These are phyloP conservation scores for Hemibagrus wyckioides DNA, from an alignment of 2,113 vertebrate genomes.

Conservation along the genomic window DNA sequence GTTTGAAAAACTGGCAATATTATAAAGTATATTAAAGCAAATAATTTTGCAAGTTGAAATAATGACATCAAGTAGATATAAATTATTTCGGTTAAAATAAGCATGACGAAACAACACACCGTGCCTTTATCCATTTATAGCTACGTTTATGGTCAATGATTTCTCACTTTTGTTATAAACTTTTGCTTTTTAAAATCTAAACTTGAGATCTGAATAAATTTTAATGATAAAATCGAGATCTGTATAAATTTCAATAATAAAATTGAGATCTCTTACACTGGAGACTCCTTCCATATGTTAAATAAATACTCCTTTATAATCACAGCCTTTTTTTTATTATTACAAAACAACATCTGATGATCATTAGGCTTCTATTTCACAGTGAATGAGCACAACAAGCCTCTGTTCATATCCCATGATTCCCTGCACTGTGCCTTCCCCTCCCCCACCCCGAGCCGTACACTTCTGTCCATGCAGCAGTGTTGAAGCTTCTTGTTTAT, in stretches of 20 bases:
- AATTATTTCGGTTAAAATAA: neutral
- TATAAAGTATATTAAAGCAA: neutral
- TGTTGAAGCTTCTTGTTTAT: slow-evolving; percentile 1
- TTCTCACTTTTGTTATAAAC: neutral
- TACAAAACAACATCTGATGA: neutral
- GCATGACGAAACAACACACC: neutral
- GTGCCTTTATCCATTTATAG: neutral
- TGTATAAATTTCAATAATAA: too few relatives aligned
- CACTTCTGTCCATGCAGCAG: slow-evolving; percentile 48
- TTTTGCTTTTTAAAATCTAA: too few relatives aligned
- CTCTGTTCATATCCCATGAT: slow-evolving; percentile 16
- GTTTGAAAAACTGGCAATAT: neutral
- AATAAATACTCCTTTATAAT: neutral
- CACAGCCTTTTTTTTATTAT: neutral
- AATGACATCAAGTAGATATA: neutral
- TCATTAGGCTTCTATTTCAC: neutral
- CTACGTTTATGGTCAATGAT: neutral
- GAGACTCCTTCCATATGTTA: neutral
- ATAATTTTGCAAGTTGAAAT: neutral
- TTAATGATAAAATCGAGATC: too few relatives aligned
- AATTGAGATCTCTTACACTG: neutral
- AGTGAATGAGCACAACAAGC: neutral
- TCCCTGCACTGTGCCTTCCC: neutral
- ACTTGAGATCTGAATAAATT: too few relatives aligned
- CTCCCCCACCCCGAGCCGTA: neutral